Percentiles rank a stretch among this genome's conserved stretches.
Evolutionary conservation across 2,888 invertebrate species (phyloP).

Genomic region (Nymphalis urticae): DNA sequence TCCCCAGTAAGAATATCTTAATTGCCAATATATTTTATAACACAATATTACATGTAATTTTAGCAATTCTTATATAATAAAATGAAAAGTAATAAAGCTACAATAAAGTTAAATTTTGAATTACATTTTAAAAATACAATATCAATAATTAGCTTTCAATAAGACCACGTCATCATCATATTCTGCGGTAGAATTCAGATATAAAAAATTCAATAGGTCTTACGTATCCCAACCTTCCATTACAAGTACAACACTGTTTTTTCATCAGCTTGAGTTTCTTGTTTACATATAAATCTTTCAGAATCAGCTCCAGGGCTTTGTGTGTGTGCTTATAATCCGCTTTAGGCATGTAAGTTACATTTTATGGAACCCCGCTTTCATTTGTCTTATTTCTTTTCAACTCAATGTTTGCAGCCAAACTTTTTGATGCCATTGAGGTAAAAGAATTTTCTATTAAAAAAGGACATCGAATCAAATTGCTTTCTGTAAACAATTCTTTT

Average conservation of each 20-base stretch:
- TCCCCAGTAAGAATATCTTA: too few relatives aligned
- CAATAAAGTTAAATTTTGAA: too few relatives aligned
- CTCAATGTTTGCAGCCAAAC: slow-evolving; percentile 58
- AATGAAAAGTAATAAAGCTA: too few relatives aligned
- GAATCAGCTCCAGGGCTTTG: not conserved
- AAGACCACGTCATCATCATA: too few relatives aligned
- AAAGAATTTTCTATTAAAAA: slow-evolving; percentile 73
- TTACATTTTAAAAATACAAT: too few relatives aligned
- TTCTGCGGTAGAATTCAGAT: not conserved
- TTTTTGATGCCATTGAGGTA: slow-evolving; percentile 59
- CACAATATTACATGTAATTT: too few relatives aligned
- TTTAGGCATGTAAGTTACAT: slow-evolving; percentile 30
- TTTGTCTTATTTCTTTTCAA: slow-evolving; percentile 71
- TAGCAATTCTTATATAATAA: too few relatives aligned
- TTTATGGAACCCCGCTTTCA: slow-evolving; percentile 48
- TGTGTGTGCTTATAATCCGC: slow-evolving; percentile 18
- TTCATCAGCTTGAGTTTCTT: slow-evolving; percentile 1
- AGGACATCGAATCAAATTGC: slow-evolving; percentile 69
- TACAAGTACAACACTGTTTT: not conserved
- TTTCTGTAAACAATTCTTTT: slow-evolving; percentile 66
- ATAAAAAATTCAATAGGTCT: not conserved
- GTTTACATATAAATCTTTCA: slow-evolving; percentile 10
- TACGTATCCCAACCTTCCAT: not conserved
- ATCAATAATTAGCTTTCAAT: too few relatives aligned
- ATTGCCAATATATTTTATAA: too few relatives aligned